Base-by-base conservation (phyloP, 2,888 invertebrate species). In the Erebia epiphron region DNA sequence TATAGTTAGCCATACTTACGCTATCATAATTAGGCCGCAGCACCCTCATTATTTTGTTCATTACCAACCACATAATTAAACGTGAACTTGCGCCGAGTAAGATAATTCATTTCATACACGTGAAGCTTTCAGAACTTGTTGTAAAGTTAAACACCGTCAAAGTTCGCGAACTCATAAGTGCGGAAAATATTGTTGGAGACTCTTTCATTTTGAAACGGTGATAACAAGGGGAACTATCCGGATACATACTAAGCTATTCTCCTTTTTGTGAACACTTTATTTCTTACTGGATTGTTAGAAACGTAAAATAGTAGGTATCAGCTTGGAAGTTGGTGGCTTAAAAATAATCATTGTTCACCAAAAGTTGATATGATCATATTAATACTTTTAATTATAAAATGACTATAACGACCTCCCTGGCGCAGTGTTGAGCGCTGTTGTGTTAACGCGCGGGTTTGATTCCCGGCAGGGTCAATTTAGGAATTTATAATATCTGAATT, bases 121-220 rank as follows among this genome's bases (percentile, higher is more conserved):
- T 79, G 76, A 69, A 71, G 66, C 69, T 72, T 73, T 72, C 73
- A 73, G 75, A 85, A 86, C 79, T 83, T 81, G 75, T 76, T 72
- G 78, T 76, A 82, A 84, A 84, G 82, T 83, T 80, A 78, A 81
- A 79, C 79, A 78, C 79, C 74, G 76, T 73, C 68, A 73, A 79
- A 81, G 77, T 83, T 80, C 71, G 62, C 56, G 60, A 73, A 73
- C 76, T 77, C 77, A 74, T 76, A 75, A 77, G 77, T 71, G 77
- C 63, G 73, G 76, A 79, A 82, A 79, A 82, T 82, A 81, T 80
- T 80, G 78, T 79, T 76, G 68, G 75, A 73, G 75, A 73, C 71
- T 73, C 71, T 81, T 82, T 77, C 77, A 79, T 80, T 83, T 81
- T 81, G 77, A 78, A 74, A 74, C 75, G 67, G 66, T 57, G 64